Conservation (phyloP, 1,140 invertebrate species). For the Berghia stephanieae region DNA sequence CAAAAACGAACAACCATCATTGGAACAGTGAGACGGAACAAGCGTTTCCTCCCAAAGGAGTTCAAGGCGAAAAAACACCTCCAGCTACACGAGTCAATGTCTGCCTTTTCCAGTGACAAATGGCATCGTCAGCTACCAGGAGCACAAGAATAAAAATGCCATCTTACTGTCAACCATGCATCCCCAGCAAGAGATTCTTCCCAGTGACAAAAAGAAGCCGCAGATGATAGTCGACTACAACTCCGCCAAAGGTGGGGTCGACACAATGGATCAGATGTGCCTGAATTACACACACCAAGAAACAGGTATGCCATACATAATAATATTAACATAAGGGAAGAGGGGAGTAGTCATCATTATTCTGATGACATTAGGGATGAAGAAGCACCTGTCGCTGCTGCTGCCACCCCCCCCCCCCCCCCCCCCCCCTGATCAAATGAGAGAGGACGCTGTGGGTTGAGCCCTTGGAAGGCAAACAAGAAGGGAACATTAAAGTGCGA, state of each 20-base stretch:
- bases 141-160: conserved; percentile 58
- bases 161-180: conserved; percentile 60
- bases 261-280: conserved; percentile 53
- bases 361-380: no score
- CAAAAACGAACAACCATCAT: conserved; percentile 19
- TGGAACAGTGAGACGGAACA: conserved; percentile 24
- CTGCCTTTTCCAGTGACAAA: conserved; percentile 39
- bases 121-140: conserved; percentile 52
- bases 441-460: no score
- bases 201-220: conserved; percentile 51
- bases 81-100: conserved; percentile 18
- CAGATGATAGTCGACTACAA: conserved; percentile 66
- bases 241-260: conserved; percentile 67
- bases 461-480: no score
- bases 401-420: no score
- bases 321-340: no score
- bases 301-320: no score
- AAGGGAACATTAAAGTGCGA: no score
- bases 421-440: no score
- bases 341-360: no score
- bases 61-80: conserved; percentile 14
- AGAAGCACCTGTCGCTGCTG: no score
- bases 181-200: conserved; percentile 16
- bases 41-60: conserved; percentile 20
- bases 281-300: conserved; percentile 34